Evolutionary conservation across 2,113 vertebrate genomes (phyloP).

Genomic region (Rutilus rutilus): DNA sequence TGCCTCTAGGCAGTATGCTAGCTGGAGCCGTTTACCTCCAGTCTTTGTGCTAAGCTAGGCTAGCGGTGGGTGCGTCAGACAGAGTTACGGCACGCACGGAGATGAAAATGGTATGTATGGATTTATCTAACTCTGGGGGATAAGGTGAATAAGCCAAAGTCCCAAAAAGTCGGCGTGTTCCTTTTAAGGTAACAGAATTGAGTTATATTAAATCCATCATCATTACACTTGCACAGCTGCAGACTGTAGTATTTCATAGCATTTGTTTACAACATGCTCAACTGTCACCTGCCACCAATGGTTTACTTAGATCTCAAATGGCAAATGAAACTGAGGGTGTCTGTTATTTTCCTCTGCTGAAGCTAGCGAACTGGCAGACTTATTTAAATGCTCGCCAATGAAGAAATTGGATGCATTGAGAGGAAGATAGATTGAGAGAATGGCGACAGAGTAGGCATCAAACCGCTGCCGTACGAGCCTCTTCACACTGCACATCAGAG

Average conservation of each 20-base stretch:
- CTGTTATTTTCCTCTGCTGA: neutral
- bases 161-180: too few species aligned
- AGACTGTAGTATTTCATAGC: neutral
- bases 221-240: neutral
- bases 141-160: too few species aligned
- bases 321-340: neutral
- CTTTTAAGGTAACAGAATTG: neutral
- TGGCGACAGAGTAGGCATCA: constrained; percentile 42
- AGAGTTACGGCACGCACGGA: too few species aligned
- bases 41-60: too few species aligned
- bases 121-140: too few species aligned
- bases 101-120: too few species aligned
- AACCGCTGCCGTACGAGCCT: constrained; percentile 69
- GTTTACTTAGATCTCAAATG: neutral
- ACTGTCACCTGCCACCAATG: neutral
- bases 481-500: constrained; percentile 70
- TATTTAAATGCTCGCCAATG: constrained; percentile 56
- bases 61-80: too few species aligned
- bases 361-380: constrained; percentile 8
- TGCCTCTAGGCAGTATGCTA: too few species aligned
- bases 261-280: neutral
- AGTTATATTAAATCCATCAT: neutral
- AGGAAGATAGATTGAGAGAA: constrained; percentile 6
- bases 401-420: constrained; percentile 61
- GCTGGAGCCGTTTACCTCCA: too few species aligned